Evolutionary conservation across 2,888 invertebrate species (phyloP), one percentile per base, ranked within the genome.

Genomic region (Zhuqinia jingwanae): DNA sequence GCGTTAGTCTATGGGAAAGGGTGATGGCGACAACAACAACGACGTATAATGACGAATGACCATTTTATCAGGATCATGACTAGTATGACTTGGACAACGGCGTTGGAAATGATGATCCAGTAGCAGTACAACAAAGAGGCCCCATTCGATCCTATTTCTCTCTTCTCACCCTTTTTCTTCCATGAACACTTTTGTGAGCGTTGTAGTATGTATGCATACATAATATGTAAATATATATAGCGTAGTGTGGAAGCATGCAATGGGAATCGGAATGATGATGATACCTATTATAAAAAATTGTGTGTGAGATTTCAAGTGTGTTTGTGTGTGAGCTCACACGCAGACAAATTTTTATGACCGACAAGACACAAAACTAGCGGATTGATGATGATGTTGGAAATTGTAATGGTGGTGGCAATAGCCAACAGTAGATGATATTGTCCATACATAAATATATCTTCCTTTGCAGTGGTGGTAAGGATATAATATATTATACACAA

Each of bases 341-440:
- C 83, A 83, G 75, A 76, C 83, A 76, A 83, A 83, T 83, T 76
- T 83, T 83, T 83, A 83, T 83, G 83, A 83, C 83, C 83, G 83
- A 83, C 83, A 76, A 42, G 77, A 77, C 77, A 77, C 45, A 77
- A 22, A 77, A 53, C 42, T 22, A 77, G n/a, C 13, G 77, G 45
- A 77, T 60, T 77, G 77, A 77, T 77, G 76, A 76, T 76, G 58
- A 20, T 42, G 77, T 56, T 77, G 42, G 42, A 58, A 20, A 22
- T 36, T 58, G 42, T 58, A 58, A 58, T 53, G 36, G 17, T 42
- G 6, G 47, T 36, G 11, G 75, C 22, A 53, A n/a, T 56, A 22
- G 58, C 20, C 11, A 22, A 11, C 25, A 22, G n/a, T n/a, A n/a
- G n/a, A n/a, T n/a, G 25, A 50, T 73, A 50, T 73, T 70, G 47